Evolutionary conservation across 30 jellyfish, hydroid and myxozoan genomes (phyloP), one percentile per base, ranked within the genome.

Genomic region (Phacellophora camtschatica): DNA sequence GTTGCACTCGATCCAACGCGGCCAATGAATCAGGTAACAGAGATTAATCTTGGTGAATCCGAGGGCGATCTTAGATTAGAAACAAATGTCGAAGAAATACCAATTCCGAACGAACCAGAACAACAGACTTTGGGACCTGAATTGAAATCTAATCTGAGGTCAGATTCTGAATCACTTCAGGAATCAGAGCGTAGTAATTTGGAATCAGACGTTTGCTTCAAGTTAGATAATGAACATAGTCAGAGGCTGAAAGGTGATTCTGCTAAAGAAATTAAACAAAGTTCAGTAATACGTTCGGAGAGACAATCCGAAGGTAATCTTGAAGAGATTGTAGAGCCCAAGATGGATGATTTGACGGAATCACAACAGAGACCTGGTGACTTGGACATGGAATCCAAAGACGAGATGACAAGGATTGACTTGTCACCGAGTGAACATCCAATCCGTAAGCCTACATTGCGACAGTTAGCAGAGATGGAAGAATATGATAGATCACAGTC

Each of bases 361-460:
- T 20, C 23, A 24, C 11, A 54, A 1, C 57, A 59, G 25, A 55
- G 88, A 16, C 88, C 88, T n/a, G 28, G 42, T 0, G 37, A 24
- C 19, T 39, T 77, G 2, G 53, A 51, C 16, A 39, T 58, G 1
- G 36, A 42, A 36, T 37, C 42, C 22, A 48, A 59, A 12, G 27
- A 19, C n/a, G 25, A 32, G 29, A n/a, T 77, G 88, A 36, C 81
- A 3, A 37, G 28, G 23, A 74, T 77, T 13, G 88, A 77, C 35
- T 57, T 77, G 79, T 32, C 81, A n/a, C 79, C 88, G 3, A 43
- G 88, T 36, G 88, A 77, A 4, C 83, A 80, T 33, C 56, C 76
- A 5, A 63, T 80, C 19, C 65, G 91, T 36, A 80, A 80, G 34
- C 91, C 91, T 27, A 80, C 91, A 5, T 53, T 80, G 51, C 95